Conservation (phyloP, 2,113 vertebrate species). For the Odontesthes bonariensis region DNA sequence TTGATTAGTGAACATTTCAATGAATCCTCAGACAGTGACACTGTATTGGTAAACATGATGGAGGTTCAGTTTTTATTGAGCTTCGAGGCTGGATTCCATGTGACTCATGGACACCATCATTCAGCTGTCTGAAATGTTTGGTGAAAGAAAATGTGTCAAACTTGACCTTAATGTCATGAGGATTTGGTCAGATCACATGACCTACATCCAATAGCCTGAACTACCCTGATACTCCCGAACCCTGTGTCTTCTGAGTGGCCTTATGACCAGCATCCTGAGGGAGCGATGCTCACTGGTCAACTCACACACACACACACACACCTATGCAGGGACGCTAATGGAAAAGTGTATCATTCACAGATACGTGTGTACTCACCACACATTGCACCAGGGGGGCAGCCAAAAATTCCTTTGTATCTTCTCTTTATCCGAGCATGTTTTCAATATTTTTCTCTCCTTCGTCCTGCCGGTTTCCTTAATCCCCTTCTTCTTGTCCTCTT, state of each 20-base stretch:
- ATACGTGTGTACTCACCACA: constrained; percentile 77
- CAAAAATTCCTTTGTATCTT: constrained; percentile 64
- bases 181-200: constrained; percentile 14
- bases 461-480: constrained; percentile 53
- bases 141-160: constrained; percentile 11
- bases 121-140: constrained; percentile 27
- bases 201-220: constrained; percentile 13
- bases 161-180: constrained; percentile 12
- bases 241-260: constrained; percentile 17
- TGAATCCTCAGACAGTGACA: not conserved
- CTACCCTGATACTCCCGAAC: constrained; percentile 4
- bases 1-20: not conserved
- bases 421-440: constrained; percentile 71
- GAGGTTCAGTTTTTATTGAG: constrained; percentile 8
- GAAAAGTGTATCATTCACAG: not conserved
- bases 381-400: constrained; percentile 80
- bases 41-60: not conserved
- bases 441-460: constrained; percentile 57
- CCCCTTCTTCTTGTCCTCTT: constrained; percentile 47
- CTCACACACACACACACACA: not conserved
- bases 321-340: constrained; percentile 7
- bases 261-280: constrained; percentile 41
- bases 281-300: constrained; percentile 29
- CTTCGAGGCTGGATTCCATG: constrained; percentile 38
- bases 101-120: constrained; percentile 39